Percentiles rank a stretch among this genome's conserved stretches.
Evolutionary conservation across 2,888 invertebrate species (phyloP).

Genomic region (Hemistola chrysoprasaria): DNA sequence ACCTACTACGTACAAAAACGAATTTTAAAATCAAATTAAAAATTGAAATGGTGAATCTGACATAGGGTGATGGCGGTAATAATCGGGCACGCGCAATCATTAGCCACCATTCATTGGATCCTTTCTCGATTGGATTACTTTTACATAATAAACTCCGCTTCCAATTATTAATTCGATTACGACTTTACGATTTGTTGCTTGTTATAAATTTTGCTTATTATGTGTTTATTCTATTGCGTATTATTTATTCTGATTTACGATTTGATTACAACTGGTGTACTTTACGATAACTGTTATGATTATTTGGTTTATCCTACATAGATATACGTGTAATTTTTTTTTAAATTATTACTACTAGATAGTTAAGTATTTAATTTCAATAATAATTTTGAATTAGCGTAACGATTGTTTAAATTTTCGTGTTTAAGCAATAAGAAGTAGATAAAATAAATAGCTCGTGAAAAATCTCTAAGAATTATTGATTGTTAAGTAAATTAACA

Average conservation of each 20-base stretch:
- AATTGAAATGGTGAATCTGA: constrained; percentile 30
- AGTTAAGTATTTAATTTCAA: too few species aligned
- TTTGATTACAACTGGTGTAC: constrained; percentile 64
- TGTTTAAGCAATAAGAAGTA: too few species aligned
- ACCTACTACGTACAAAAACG: not conserved
- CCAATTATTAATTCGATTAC: constrained; percentile 66
- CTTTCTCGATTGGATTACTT: constrained; percentile 44
- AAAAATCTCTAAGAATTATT: too few species aligned
- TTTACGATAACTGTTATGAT: constrained; percentile 58
- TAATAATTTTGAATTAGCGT: too few species aligned
- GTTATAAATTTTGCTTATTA: constrained; percentile 67
- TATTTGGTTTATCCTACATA: constrained; percentile 15
- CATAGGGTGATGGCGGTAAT: constrained; percentile 37
- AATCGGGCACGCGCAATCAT: constrained; percentile 52
- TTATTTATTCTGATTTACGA: constrained; percentile 58
- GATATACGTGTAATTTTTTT: too few species aligned
- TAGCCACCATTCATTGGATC: constrained; percentile 53
- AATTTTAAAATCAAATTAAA: constrained; percentile 3
- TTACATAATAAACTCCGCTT: constrained; percentile 42
- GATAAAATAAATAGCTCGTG: too few species aligned
- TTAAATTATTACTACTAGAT: too few species aligned
- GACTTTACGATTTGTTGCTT: constrained; percentile 73
- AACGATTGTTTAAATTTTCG: too few species aligned
- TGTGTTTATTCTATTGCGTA: constrained; percentile 38
- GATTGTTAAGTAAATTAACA: too few species aligned